Evolutionary conservation across 2,113 vertebrate species (phyloP).

Genomic region (Platichthys flesus): DNA sequence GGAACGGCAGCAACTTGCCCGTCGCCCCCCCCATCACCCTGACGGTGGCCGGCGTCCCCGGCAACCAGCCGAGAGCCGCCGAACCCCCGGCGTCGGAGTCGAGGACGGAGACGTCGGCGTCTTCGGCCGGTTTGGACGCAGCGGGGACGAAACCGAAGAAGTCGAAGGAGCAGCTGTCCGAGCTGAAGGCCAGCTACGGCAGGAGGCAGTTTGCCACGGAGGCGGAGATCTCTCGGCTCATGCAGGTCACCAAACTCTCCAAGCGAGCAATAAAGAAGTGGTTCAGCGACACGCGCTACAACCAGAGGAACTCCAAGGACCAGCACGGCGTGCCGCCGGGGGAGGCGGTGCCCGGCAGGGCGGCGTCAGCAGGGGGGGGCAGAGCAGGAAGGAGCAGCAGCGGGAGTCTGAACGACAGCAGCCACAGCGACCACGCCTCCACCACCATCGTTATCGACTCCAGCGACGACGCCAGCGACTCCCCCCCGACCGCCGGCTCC

Average conservation of each 20-base stretch:
- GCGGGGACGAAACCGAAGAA: constrained; percentile 92
- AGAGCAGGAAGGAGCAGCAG: not conserved
- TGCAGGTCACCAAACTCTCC: constrained; percentile 93
- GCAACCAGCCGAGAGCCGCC: constrained; percentile 82
- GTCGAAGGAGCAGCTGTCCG: constrained; percentile 95
- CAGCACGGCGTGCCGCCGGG: constrained; percentile 83
- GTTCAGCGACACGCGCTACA: constrained; percentile 98
- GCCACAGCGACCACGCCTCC: constrained; percentile 23
- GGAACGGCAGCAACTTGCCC: constrained; percentile 81
- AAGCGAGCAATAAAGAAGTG: constrained; percentile 99
- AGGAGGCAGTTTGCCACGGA: constrained; percentile 93
- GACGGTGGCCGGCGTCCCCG: constrained; percentile 89
- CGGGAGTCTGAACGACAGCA: constrained; percentile 15
- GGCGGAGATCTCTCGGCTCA: constrained; percentile 92
- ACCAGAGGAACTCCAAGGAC: constrained; percentile 96
- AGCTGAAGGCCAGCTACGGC: constrained; percentile 94
- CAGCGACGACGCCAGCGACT: constrained; percentile 88
- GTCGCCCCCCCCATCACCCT: constrained; percentile 91
- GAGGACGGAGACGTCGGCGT: constrained; percentile 62
- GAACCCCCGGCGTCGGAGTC: constrained; percentile 76
- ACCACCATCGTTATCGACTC: constrained; percentile 93
- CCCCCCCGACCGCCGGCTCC: constrained; percentile 77
- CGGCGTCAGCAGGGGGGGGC: not conserved
- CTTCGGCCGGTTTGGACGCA: constrained; percentile 79
- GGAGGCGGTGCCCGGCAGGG: constrained; percentile 51